phyloP scores from a whole-genome alignment of 2,888 invertebrate genomes.

The Rhingia rostrata region DNA sequence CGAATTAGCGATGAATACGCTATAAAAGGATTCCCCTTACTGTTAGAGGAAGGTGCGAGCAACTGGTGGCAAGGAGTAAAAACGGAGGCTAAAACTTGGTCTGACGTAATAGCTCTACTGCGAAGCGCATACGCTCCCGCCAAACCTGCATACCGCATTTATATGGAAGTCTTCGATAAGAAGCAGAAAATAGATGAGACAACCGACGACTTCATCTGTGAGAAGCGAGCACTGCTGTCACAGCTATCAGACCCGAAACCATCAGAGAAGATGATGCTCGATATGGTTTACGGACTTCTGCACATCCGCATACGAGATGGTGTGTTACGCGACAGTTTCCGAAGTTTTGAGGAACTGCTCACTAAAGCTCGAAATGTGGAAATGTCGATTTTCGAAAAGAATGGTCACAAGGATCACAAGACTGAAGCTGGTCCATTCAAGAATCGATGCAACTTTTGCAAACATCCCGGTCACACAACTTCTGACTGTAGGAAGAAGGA shows the following conservation, averaged over 20 bases:
- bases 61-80: too few species aligned
- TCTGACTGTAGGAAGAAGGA: background rate
- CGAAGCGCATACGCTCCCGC: constrained; percentile 17
- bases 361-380: background rate
- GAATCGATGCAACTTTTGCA: constrained; percentile 8
- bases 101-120: background rate
- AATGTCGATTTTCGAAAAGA: background rate
- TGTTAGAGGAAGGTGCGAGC: too few species aligned
- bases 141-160: constrained; percentile 1
- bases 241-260: background rate
- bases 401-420: background rate
- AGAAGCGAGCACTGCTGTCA: constrained; percentile 2
- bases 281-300: constrained; percentile 14
- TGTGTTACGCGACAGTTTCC: background rate
- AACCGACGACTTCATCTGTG: constrained; percentile 22
- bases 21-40: too few species aligned
- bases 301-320: background rate
- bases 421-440: background rate
- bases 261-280: constrained; percentile 13
- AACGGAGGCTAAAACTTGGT: too few species aligned
- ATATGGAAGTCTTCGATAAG: constrained; percentile 8
- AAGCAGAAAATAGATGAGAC: constrained; percentile 4
- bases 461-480: background rate
- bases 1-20: too few species aligned
- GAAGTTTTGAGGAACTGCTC: background rate